Base-by-base conservation (phyloP, 92 coral and sea anemone genomes). In the Parazoanthus atlanticus region DNA sequence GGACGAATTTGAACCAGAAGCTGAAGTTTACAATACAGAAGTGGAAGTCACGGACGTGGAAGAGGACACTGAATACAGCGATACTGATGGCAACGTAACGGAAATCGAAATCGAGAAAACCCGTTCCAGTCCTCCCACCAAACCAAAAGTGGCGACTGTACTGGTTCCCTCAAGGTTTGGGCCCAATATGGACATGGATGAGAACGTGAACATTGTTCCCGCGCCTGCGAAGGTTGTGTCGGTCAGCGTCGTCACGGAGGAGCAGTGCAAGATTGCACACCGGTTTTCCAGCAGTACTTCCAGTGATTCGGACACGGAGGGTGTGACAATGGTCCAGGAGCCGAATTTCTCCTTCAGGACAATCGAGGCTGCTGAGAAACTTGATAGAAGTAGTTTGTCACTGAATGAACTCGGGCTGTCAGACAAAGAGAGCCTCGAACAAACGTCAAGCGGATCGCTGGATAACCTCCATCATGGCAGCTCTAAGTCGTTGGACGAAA, bases 241-340 rank as follows among this genome's bases (percentile, higher is more conserved):
- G 41, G 66, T 49, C 52, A 41, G 40, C 23, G 87, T 84, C 17
- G 46, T 84, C 23, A 84, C 79, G 1, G 66, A 84, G 66, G 78
- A 84, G 16, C 78, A 84, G 79, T 84, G 87, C 31, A 84, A 84
- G 43, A 84, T 46, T 17, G 65, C 87, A 16, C 78, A 84, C 26
- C 76, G 87, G 28, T 84, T 70, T 52, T 67, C 78, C 87, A 84
- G 87, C 69, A 84, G 87, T 23, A 93, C 96, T 0, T 93, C 96
- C 0, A 92, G 94, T 32, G 94, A 92, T 12, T 95, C 98, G 0
- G 98, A 95, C 91, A 95, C 96, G 2, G 98, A 95, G 88, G 94
- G 98, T 76, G 93, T 95, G 6, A 88, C 91, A 13, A 92, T 95
- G 92, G 97, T 94, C 9, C 94, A 95, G 93, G 91, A 88, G 38